Evolutionary conservation across 2,797 vertebrate species (phyloP).

Genomic region (Toxotes lorentzi): DNA sequence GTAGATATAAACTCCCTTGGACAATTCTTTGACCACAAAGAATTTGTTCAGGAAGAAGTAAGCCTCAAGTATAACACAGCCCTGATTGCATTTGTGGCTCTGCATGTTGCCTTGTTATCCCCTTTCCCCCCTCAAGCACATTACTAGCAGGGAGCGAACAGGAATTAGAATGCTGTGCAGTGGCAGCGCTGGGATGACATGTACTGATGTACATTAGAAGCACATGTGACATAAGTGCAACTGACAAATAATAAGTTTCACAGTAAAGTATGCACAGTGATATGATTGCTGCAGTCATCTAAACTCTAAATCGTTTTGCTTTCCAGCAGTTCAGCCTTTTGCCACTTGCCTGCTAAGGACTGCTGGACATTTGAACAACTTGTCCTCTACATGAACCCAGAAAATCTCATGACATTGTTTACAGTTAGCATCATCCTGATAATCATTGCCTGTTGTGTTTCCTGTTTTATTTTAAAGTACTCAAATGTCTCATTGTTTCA

Average conservation of each 20-base stretch:
- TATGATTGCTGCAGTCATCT: conserved; percentile 25
- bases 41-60: conserved; percentile 15
- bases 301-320: conserved; percentile 3
- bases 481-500: not conserved
- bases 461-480: no score
- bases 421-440: not conserved
- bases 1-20: not conserved
- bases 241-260: not conserved
- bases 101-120: conserved; percentile 30
- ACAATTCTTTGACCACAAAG: conserved; percentile 8
- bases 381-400: conserved; percentile 33
- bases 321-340: not conserved
- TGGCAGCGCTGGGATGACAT: conserved; percentile 3
- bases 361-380: conserved; percentile 23
- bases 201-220: conserved; percentile 3
- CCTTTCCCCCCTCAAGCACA: conserved; percentile 10
- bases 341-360: not conserved
- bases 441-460: no score
- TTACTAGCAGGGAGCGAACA: conserved; percentile 9
- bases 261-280: not conserved
- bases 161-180: conserved; percentile 29
- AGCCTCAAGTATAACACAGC: not conserved
- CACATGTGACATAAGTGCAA: conserved; percentile 17
- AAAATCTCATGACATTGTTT: conserved; percentile 10
- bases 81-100: conserved; percentile 33